Percentiles rank a stretch among this genome's conserved stretches.
Conservation (phyloP, 2,797 vertebrate genomes). For the Sphenopsis melanotis region DNA sequence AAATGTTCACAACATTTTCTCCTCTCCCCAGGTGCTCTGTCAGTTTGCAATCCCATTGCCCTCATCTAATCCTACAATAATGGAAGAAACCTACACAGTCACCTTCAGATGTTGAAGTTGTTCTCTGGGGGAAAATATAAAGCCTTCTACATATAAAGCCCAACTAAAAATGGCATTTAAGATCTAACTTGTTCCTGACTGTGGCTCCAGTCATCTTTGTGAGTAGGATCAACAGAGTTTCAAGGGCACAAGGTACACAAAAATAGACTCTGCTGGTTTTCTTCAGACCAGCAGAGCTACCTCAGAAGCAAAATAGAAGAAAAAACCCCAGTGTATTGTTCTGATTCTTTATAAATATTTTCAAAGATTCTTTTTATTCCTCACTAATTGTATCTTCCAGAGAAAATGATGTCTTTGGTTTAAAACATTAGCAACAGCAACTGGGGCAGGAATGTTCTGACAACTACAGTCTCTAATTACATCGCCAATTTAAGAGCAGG, state of each 20-base stretch:
- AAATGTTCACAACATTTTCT: background rate
- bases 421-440: background rate
- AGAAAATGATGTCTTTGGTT: background rate
- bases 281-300: background rate
- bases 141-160: background rate
- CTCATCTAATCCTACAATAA: background rate
- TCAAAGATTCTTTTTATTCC: background rate
- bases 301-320: background rate
- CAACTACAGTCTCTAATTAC: background rate
- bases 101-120: background rate
- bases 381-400: background rate
- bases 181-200: background rate
- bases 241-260: background rate
- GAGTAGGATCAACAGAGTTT: background rate
- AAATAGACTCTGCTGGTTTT: background rate
- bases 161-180: background rate
- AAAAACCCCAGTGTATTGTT: background rate
- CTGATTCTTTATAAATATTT: background rate
- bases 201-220: background rate
- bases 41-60: background rate
- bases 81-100: background rate
- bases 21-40: background rate
- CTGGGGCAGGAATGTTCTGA: background rate
- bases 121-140: background rate
- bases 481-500: background rate